Percentiles rank a stretch among this genome's conserved stretches.
These are phyloP conservation scores for Andrena marginata DNA, from an alignment of 2,888 invertebrate genomes.

Conservation along the genomic window DNA sequence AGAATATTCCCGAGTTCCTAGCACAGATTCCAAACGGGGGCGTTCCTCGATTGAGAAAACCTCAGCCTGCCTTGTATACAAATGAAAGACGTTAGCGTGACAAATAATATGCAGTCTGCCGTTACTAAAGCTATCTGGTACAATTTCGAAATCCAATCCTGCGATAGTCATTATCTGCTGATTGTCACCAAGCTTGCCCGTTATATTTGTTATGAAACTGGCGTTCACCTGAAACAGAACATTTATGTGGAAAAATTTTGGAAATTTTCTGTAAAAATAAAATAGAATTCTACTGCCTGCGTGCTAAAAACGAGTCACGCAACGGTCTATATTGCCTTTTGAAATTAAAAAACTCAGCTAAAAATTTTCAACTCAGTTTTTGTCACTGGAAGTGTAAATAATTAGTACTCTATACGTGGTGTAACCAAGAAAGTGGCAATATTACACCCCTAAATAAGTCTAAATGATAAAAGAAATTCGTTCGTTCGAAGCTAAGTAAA, in stretches of 20 bases:
- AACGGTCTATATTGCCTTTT: too few species aligned
- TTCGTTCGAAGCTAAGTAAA: too few species aligned
- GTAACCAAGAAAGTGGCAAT: too few species aligned
- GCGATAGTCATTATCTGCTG: constrained; percentile 80
- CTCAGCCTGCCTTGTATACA: constrained; percentile 88
- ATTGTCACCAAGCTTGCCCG: constrained; percentile 73
- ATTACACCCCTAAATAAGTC: too few species aligned
- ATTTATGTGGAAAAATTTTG: background rate
- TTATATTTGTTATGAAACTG: constrained; percentile 75
- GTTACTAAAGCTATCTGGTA: constrained; percentile 88
- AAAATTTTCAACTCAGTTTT: too few species aligned
- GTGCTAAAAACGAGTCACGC: too few species aligned
- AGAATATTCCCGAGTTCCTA: constrained; percentile 89
- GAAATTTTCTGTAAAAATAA: too few species aligned
- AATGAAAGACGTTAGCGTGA: constrained; percentile 89
- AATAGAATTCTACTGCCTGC: too few species aligned
- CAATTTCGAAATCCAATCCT: constrained; percentile 89
- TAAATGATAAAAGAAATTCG: too few species aligned
- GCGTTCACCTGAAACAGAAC: constrained; percentile 81
- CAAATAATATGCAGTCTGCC: constrained; percentile 89
- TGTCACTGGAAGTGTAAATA: too few species aligned
- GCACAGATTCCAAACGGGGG: constrained; percentile 91
- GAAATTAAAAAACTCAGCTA: too few species aligned
- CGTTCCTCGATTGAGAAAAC: constrained; percentile 90
- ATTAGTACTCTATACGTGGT: too few species aligned